Base-by-base conservation (phyloP, 2,888 invertebrate species). In the Adineta ricciae region DNA sequence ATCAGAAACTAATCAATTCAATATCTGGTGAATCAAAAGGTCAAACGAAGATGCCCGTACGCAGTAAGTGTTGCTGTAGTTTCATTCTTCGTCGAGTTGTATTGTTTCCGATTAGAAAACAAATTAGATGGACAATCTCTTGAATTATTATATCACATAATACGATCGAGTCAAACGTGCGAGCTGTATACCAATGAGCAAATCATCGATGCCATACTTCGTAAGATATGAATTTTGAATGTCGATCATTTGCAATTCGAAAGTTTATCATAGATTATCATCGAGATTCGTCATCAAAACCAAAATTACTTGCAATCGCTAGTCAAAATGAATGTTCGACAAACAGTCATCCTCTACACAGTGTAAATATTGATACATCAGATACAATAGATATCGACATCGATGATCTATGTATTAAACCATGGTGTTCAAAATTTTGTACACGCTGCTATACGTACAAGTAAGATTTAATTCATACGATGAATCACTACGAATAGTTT, bases 391-490 rank as follows among this genome's bases (percentile, higher is more conserved):
- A 78, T 41, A n/a, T 78, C 11, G 41, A 41, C 11, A 78, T 78
- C n/a, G 24, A 78, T 11, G 16, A 64, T 19, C 64, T 64, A 4
- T 32, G 32, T 64, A 64, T 64, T 14, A 64, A 64, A 64, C 3
- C 97, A 24, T 98, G 96, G 91, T 96, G 97, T 90, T 96, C 96
- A 24, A 92, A 98, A 27, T 97, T 98, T 92, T 98, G 98, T 89
- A 92, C 97, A 38, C 93, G 97, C 78, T 99, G 98, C 92, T 97
- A 96, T 92, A 97, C 96, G 92, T 98, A 98, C 91, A 64, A 64
- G 64, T 64, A 64, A 64, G 64, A 64, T 32, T 64, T 16, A 27
- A 32, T 64, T 3, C 0, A 19, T 32, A 32, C 16, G 0, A 64
- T 64, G n/a, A n/a, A 64, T 14, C 56, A 64, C 2, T 64, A 8